Evolutionary conservation across 2,113 vertebrate genomes (phyloP).

Genomic region (Malurus elegans): DNA sequence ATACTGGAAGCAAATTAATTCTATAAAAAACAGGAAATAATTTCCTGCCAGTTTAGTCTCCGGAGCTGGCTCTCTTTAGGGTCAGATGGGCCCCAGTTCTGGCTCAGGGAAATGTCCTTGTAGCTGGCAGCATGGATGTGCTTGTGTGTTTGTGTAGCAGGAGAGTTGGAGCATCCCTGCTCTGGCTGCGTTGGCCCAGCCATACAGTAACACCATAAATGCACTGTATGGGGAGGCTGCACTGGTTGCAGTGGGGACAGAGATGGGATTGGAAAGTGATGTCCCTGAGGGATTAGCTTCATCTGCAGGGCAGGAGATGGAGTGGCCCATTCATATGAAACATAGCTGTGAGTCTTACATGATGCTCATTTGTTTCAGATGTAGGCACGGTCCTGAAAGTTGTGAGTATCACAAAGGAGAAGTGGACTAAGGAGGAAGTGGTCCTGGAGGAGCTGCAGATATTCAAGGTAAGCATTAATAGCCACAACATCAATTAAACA

Average conservation of each 20-base stretch:
- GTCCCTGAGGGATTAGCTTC: background rate
- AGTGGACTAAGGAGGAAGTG: conserved; percentile 90
- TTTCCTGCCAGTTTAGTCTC: background rate
- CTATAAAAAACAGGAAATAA: background rate
- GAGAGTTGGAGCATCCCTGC: background rate
- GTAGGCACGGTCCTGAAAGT: conserved; percentile 89
- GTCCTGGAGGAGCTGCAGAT: conserved; percentile 92
- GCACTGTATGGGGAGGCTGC: background rate
- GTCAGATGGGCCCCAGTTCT: background rate
- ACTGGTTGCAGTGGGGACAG: background rate
- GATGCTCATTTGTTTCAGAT: conserved; percentile 72
- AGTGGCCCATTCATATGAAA: background rate
- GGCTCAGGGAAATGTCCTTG: background rate
- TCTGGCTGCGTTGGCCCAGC: background rate
- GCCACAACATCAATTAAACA: background rate
- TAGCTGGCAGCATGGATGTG: background rate
- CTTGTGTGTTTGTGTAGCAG: background rate
- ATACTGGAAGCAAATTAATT: background rate
- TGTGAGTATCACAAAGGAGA: conserved; percentile 92
- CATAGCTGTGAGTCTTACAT: background rate
- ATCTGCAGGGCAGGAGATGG: background rate
- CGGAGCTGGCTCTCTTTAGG: background rate
- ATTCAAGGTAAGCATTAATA: conserved; percentile 81
- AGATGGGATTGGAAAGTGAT: background rate
- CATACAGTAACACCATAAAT: background rate